Base-by-base conservation (phyloP, 2,888 invertebrate genomes). In the Hirudinaria manillensis region DNA sequence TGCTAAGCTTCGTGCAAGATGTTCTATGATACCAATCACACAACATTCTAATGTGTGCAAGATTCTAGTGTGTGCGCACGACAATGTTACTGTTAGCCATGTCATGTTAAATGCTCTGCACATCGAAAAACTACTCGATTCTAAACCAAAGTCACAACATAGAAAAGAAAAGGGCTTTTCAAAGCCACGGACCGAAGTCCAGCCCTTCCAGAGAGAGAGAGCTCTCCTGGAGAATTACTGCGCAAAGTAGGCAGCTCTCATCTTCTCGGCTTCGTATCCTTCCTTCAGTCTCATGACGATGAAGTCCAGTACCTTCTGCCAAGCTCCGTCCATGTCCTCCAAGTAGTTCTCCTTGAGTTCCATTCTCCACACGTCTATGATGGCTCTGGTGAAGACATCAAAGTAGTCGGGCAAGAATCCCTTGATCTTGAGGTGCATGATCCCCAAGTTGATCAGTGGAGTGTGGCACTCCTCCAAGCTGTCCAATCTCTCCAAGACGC, bases 301-400 rank as follows among this genome's bases (percentile, higher is more conserved):
- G 67, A 66, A 74, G 27, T 38, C 66, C 10, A 74, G 45, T 2
- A 74, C 55, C 19, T 32, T 34, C 13, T 16, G 10, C 74, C 74
- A 74, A 0, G 75, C 72, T 45, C 72, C 72, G 7, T n/a, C 38
- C 32, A 55, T 51, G 38, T 75, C 75, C 10, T 67, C 45, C 29
- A 72, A 61, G 51, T 68, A 72, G 38, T 61, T n/a, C 7, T 75
- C 75, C 65, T 72, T 72, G 10, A 76, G 76, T 51, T 73, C 73
- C n/a, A 53, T 32, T 53, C 73, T 56, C 76, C 76, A 76, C 21
- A 73, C 68, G 51, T 45, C 55, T 36, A 73, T 32, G 32, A 76
- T 73, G 67, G 73, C 72, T 53, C 71, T 66, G 36, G 67, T 55
- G 68, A 73, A 76, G 24, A 76, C 73, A 53, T 72, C 56, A 73